Conservation (phyloP, 2,797 vertebrate genomes). For the Macropodus opercularis region DNA sequence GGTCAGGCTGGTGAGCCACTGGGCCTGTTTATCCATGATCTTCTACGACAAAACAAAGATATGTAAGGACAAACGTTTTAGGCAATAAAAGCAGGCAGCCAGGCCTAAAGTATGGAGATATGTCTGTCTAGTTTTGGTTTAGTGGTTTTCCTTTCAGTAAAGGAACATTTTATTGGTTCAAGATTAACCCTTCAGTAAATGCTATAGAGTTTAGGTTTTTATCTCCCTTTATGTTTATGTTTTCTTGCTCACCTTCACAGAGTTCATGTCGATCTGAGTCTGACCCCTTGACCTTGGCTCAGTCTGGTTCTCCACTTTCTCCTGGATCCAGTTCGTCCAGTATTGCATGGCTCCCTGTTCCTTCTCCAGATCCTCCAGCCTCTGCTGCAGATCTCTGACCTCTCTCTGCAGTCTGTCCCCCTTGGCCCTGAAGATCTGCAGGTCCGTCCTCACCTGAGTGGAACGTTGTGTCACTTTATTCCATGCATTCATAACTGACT, state of each 20-base stretch:
- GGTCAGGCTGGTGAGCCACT: constrained; percentile 34
- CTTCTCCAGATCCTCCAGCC: constrained; percentile 30
- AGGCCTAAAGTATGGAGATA: neutral
- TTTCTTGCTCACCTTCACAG: constrained; percentile 49
- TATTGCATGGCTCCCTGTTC: constrained; percentile 29
- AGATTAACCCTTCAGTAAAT: neutral
- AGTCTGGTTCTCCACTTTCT: constrained; percentile 27
- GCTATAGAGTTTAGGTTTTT: no score
- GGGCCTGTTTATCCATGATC: constrained; percentile 42
- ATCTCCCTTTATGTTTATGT: no score
- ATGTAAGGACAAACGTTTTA: no score
- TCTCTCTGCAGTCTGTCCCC: constrained; percentile 48
- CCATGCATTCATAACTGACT: neutral
- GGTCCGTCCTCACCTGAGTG: constrained; percentile 54
- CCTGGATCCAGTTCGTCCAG: constrained; percentile 38
- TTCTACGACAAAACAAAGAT: constrained; percentile 26
- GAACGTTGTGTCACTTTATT: neutral
- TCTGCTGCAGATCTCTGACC: constrained; percentile 52
- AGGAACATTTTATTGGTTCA: neutral
- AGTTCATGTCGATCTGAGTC: neutral
- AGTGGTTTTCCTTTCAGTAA: neutral
- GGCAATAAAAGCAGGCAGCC: neutral
- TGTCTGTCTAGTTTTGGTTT: no score
- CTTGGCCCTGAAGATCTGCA: constrained; percentile 57
- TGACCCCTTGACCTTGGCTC: constrained; percentile 2